Conservation (phyloP, 2,888 invertebrate species). For the Synergus laeviventris region DNA sequence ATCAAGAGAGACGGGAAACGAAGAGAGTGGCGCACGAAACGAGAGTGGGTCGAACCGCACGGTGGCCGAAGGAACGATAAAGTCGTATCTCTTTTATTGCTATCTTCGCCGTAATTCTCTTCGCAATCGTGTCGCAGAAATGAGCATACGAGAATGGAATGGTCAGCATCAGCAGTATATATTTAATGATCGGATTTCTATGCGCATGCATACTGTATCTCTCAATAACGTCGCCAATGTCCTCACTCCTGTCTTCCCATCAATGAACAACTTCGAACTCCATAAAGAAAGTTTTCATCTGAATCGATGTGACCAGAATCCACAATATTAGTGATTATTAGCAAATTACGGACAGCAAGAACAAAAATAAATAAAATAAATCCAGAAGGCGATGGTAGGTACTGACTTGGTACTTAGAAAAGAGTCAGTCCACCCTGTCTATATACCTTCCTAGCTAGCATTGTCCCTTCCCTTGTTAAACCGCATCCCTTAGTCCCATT, state of each 20-base stretch:
- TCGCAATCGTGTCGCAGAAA: conserved; percentile 62
- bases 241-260: conserved; percentile 38
- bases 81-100: conserved; percentile 71
- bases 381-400: not conserved
- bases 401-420: not conserved
- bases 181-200: conserved; percentile 69
- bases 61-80: conserved; percentile 63
- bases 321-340: not conserved
- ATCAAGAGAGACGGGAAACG: conserved; percentile 54
- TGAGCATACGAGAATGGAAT: conserved; percentile 65
- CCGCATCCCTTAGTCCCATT: conserved; percentile 21
- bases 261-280: not conserved
- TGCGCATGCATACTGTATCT: conserved; percentile 63
- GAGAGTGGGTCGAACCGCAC: conserved; percentile 50
- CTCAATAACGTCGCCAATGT: conserved; percentile 57
- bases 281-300: not conserved
- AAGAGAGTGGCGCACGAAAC: conserved; percentile 49
- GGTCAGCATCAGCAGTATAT: conserved; percentile 66
- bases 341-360: not conserved
- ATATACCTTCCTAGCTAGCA: not conserved
- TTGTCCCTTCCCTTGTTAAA: not conserved
- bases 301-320: not conserved
- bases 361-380: not conserved
- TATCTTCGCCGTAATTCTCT: conserved; percentile 70
- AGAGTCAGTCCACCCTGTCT: not conserved